Conservation (phyloP, 1,140 invertebrate genomes). For the Reticulitermes speratus region DNA sequence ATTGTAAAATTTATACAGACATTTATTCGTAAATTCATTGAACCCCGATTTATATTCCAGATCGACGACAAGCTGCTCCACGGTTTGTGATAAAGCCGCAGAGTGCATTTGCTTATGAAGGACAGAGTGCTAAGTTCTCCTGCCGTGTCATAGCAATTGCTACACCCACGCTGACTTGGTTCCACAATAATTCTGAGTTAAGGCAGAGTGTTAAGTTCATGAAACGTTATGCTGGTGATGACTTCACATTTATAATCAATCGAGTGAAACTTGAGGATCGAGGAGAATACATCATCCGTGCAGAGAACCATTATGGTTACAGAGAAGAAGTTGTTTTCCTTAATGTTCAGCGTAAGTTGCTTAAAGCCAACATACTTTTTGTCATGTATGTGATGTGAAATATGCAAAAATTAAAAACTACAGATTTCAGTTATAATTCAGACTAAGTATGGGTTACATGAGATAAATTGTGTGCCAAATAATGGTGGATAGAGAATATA, state of each 20-base stretch:
- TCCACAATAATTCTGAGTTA: constrained; percentile 89
- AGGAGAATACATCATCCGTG: constrained; percentile 95
- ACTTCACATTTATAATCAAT: constrained; percentile 98
- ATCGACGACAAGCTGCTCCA: constrained; percentile 95
- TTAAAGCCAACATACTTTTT: neutral
- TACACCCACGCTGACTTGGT: constrained; percentile 94
- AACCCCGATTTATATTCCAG: constrained; percentile 48
- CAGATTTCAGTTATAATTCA: no score
- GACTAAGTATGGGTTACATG: no score
- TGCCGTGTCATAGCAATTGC: constrained; percentile 95
- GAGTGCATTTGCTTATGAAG: constrained; percentile 94
- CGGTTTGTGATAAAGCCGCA: constrained; percentile 96
- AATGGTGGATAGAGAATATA: no score
- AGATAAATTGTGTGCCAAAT: no score
- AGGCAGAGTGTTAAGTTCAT: constrained; percentile 98
- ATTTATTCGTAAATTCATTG: neutral
- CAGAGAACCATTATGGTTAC: constrained; percentile 97
- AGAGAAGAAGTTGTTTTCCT: constrained; percentile 96
- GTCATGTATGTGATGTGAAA: neutral
- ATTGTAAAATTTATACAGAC: neutral
- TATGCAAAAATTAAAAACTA: no score
- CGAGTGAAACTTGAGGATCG: constrained; percentile 91
- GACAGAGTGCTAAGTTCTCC: constrained; percentile 95
- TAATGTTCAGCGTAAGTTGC: constrained; percentile 87
- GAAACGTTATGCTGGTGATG: constrained; percentile 94